A percentile compares a stretch with the other conserved stretches of the same genome.
phyloP scores from a whole-genome alignment of 2,888 invertebrate species.

The Ormyrus thymus region DNA sequence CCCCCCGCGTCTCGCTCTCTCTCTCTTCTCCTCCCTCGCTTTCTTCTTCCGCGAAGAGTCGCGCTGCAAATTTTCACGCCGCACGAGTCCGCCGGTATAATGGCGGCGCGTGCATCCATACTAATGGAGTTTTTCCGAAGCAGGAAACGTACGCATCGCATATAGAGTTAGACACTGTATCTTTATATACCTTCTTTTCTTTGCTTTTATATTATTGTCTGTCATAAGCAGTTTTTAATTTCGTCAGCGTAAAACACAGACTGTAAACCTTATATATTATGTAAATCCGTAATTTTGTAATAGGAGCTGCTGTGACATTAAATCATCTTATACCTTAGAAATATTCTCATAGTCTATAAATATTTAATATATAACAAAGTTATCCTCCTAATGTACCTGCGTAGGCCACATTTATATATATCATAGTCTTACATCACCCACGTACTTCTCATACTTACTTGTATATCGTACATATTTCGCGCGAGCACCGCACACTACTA shows the following conservation, averaged over 20 bases:
- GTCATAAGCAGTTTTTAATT: too few species aligned
- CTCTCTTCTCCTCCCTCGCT: not conserved
- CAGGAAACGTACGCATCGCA: too few species aligned
- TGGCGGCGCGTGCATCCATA: too few species aligned
- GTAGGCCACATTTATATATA: slow-evolving; percentile 32
- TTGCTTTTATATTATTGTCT: too few species aligned
- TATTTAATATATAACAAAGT: slow-evolving; percentile 17
- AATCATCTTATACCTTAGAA: slow-evolving; percentile 33
- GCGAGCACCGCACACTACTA: slow-evolving; percentile 48
- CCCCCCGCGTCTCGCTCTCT: not conserved
- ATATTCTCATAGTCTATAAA: slow-evolving; percentile 37
- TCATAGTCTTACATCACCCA: slow-evolving; percentile 47
- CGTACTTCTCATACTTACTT: slow-evolving; percentile 27
- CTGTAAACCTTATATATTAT: slow-evolving; percentile 6
- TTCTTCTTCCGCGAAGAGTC: slow-evolving; percentile 1
- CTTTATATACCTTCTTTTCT: too few species aligned
- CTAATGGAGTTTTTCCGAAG: not conserved
- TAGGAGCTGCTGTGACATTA: slow-evolving; percentile 10
- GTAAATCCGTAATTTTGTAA: slow-evolving; percentile 27
- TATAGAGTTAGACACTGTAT: too few species aligned
- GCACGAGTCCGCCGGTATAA: too few species aligned
- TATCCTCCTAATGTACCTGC: slow-evolving; percentile 35
- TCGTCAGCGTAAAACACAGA: too few species aligned
- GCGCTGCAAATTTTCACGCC: not conserved
- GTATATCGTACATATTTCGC: slow-evolving; percentile 29